Conservation (phyloP, 2,113 vertebrate genomes). For the Oenanthe melanoleuca region DNA sequence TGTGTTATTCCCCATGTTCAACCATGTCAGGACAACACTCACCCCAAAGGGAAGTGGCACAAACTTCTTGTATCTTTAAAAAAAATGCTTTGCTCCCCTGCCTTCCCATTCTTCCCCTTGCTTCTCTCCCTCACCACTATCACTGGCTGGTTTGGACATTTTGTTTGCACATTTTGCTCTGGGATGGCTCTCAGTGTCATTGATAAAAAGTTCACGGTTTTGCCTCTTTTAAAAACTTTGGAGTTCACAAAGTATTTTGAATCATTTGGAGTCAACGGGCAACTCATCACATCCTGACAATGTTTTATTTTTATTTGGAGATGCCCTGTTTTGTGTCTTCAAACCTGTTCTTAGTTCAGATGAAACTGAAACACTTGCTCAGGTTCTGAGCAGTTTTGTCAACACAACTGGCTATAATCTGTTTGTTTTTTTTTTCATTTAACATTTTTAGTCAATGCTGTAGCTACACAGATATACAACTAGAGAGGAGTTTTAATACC, state of each 20-base stretch:
- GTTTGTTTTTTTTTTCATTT: neutral
- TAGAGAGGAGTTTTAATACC: neutral
- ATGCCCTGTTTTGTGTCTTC: neutral
- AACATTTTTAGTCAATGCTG: neutral
- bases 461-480: neutral
- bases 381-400: neutral
- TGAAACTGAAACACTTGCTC: neutral
- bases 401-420: neutral
- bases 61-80: neutral
- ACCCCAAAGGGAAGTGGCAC: neutral
- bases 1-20: neutral
- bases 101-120: neutral
- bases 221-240: neutral
- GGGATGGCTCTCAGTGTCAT: neutral
- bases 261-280: neutral
- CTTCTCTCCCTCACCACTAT: neutral
- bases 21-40: rapidly evolving
- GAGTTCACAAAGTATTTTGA: neutral
- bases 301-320: neutral
- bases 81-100: neutral
- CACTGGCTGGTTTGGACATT: neutral
- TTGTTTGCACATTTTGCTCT: neutral
- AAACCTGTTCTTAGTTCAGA: neutral
- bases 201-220: neutral
- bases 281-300: neutral